Percentiles rank a stretch among this genome's conserved stretches.
phyloP scores from a whole-genome alignment of 2,797 vertebrate genomes.

The Rhyacichthys aspro region DNA sequence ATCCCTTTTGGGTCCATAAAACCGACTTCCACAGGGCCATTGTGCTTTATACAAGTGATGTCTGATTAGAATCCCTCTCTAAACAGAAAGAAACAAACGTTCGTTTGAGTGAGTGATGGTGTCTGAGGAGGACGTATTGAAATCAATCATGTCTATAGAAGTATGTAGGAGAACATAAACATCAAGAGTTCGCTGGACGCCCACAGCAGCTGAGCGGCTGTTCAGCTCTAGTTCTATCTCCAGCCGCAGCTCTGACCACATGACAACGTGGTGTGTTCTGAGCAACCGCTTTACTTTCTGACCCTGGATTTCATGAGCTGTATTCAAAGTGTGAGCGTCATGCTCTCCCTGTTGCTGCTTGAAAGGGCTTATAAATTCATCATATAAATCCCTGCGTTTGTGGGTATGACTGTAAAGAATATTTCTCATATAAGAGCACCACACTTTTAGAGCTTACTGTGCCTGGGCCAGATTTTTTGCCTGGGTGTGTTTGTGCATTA shows the following conservation, averaged over 20 bases:
- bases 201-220: slow-evolving; percentile 20
- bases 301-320: slow-evolving; percentile 39
- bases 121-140: slow-evolving; percentile 1
- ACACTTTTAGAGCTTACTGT: slow-evolving; percentile 38
- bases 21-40: too few relatives aligned
- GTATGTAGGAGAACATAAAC: slow-evolving; percentile 10
- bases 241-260: slow-evolving; percentile 34
- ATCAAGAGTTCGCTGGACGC: slow-evolving; percentile 12
- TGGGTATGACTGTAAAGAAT: slow-evolving; percentile 33
- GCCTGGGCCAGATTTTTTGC: background rate
- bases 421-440: slow-evolving; percentile 12
- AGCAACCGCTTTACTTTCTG: slow-evolving; percentile 42
- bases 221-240: slow-evolving; percentile 52
- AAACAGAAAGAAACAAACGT: background rate
- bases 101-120: background rate
- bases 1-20: too few relatives aligned
- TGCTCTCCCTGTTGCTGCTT: slow-evolving; percentile 15
- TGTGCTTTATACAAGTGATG: background rate
- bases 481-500: slow-evolving; percentile 10
- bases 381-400: slow-evolving; percentile 41
- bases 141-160: slow-evolving; percentile 17
- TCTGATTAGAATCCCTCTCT: background rate
- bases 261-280: slow-evolving; percentile 13
- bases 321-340: slow-evolving; percentile 32
- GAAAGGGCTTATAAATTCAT: slow-evolving; percentile 59